Evolutionary conservation across 2,797 vertebrate genomes (phyloP), one percentile per base, ranked within the genome.

Genomic region (Cygnus olor): DNA sequence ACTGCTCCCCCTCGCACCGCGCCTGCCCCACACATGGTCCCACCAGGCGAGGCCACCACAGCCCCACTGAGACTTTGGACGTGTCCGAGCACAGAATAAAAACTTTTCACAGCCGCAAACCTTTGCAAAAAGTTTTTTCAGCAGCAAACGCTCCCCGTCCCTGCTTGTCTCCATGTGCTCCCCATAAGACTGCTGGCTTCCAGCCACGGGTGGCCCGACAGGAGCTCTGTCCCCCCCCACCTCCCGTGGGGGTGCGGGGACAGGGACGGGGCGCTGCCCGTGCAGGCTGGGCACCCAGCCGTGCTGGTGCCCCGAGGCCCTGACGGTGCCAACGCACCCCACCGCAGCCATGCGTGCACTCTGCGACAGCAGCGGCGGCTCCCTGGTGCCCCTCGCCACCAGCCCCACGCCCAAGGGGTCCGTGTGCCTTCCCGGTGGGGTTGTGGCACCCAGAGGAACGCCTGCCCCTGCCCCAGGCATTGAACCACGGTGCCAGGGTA

Each of bases 401-500:
- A 53, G 28, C 7, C 27, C 63, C 27, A 10, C 1, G 28, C 42
- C 40, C 42, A 19, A 54, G 44, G 54, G 11, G 7, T 10, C 13
- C 0, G 17, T 4, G 30, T 25, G 15, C 69, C 40, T 5, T 65
- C 45, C 40, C 66, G 3, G 25, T 51, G 49, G 49, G 49, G 49
- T 14, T 27, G 49, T 25, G 25, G 49, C 49, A 9, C 16, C 25
- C 0, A 1, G 21, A 61, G 66, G 66, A 82, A 21, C 16, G 34
- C 36, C 65, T 7, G 38, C 56, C 60, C 32, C 69, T 56, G 8
- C 25, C 7, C 3, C 7, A 32, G 27, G 8, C 25, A 10, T 20
- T 0, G 0, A 6, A 4, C 1, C 27, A 28, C 1, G 1, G 4
- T 10, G 57, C 32, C 28, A 65, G 51, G 27, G 68, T 34, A 40